Conservation (phyloP, 2,113 vertebrate genomes). For the Pica pica region DNA sequence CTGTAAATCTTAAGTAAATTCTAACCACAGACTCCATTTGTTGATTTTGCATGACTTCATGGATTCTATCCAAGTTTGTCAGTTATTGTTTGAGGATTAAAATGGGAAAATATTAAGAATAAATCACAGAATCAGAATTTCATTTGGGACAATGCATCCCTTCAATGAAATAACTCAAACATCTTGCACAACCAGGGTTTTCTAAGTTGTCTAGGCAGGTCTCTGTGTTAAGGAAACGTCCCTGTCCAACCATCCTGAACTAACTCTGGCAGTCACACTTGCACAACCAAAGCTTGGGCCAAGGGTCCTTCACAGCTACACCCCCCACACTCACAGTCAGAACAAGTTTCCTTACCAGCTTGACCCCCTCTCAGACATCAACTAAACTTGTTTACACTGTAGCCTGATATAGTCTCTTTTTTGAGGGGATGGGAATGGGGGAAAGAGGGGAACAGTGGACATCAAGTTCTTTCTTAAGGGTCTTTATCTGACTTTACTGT, state of each 20-base stretch:
- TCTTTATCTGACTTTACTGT: neutral
- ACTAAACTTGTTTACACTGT: neutral
- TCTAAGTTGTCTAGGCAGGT: neutral
- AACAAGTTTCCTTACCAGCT: neutral
- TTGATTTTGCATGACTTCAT: slow-evolving; percentile 2
- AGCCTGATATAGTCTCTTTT: neutral
- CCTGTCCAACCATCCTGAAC: neutral
- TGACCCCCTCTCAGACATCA: neutral
- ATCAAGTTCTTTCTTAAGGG: neutral
- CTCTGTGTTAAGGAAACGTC: neutral
- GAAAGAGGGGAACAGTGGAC: neutral
- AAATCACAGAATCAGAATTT: neutral
- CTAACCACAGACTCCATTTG: neutral
- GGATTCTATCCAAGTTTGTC: neutral
- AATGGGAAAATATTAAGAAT: neutral
- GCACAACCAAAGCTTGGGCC: neutral
- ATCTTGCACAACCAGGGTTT: neutral
- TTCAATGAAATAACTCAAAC: neutral
- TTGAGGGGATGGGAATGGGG: neutral
- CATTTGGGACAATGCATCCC: neutral
- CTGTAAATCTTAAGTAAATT: slow-evolving; percentile 10
- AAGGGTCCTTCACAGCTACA: neutral
- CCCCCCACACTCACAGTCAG: neutral
- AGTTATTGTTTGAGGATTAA: neutral
- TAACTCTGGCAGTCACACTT: neutral